These are phyloP conservation scores for Bubalus kerabau DNA, from an alignment of 2,113 vertebrate genomes.

Conservation along the genomic window DNA sequence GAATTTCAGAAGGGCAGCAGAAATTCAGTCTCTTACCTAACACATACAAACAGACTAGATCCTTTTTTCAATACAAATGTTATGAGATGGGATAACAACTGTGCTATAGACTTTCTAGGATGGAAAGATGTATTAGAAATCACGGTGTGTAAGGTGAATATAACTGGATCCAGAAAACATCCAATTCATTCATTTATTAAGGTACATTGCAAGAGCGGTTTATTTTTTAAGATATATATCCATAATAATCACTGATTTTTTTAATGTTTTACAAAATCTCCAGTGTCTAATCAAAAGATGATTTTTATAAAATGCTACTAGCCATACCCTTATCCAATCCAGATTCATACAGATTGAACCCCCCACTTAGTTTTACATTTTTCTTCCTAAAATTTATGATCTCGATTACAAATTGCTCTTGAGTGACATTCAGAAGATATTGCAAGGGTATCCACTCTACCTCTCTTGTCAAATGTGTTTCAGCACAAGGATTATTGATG, in stretches of 20 bases:
- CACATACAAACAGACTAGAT: background rate
- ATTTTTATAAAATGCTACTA: slow-evolving; percentile 45
- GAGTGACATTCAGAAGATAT: slow-evolving; percentile 62
- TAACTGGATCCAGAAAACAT: slow-evolving; percentile 14
- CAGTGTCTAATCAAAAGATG: slow-evolving; percentile 35
- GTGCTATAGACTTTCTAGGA: background rate
- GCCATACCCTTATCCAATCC: background rate
- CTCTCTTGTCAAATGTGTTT: slow-evolving; percentile 65
- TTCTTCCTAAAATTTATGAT: slow-evolving; percentile 54
- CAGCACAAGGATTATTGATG: slow-evolving; percentile 58
- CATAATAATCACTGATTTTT: slow-evolving; percentile 1
- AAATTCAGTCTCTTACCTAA: background rate
- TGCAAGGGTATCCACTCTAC: slow-evolving; percentile 44
- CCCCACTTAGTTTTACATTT: slow-evolving; percentile 28
- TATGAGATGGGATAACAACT: background rate
- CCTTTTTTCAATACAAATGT: background rate
- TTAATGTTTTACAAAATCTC: slow-evolving; percentile 19
- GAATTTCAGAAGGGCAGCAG: background rate
- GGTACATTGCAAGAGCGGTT: background rate
- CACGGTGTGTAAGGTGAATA: background rate
- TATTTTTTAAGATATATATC: background rate
- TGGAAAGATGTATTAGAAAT: slow-evolving; percentile 12
- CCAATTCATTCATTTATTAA: background rate
- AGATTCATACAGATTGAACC: slow-evolving; percentile 27
- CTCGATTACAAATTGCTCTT: slow-evolving; percentile 46